A percentile compares a stretch with the other conserved stretches of the same genome.
Evolutionary conservation across 2,113 vertebrate species (phyloP).

Genomic region (Heterotilapia buettikoferi): DNA sequence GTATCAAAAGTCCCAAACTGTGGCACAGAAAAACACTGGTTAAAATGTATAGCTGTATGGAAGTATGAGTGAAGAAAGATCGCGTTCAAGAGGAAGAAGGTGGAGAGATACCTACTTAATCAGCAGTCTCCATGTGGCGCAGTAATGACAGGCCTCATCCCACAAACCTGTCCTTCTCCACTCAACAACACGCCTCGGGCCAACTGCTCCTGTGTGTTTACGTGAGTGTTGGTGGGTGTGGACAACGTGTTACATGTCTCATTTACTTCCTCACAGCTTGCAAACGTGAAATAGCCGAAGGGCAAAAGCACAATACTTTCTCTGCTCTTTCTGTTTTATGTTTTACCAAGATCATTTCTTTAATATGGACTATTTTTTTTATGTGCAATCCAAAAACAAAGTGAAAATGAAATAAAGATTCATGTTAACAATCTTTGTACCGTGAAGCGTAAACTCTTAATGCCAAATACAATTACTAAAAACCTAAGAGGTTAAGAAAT

Average conservation of each 20-base stretch:
- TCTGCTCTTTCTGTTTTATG: neutral
- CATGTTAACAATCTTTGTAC: neutral
- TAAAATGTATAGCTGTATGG: neutral
- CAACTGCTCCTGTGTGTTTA: constrained; percentile 9
- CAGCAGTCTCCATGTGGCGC: constrained; percentile 53
- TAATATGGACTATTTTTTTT: neutral
- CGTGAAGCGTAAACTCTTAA: neutral
- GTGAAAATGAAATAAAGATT: neutral
- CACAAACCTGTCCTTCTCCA: neutral
- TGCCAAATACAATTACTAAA: neutral
- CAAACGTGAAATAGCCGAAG: constrained; percentile 22
- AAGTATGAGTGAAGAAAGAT: neutral
- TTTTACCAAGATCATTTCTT: neutral
- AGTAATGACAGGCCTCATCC: neutral
- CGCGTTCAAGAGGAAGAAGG: neutral
- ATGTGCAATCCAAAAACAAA: neutral
- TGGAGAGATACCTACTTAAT: constrained; percentile 24
- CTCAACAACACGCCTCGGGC: constrained; percentile 30
- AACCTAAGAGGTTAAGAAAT: neutral
- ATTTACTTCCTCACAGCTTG: constrained; percentile 72
- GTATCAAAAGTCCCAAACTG: neutral
- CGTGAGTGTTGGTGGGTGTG: neutral
- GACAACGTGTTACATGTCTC: constrained; percentile 59
- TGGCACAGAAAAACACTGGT: neutral
- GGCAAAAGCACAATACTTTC: neutral